Percentiles rank a stretch among this genome's conserved stretches.
Evolutionary conservation across 2,888 invertebrate species (phyloP).

Genomic region (Adelognathus sp.): DNA sequence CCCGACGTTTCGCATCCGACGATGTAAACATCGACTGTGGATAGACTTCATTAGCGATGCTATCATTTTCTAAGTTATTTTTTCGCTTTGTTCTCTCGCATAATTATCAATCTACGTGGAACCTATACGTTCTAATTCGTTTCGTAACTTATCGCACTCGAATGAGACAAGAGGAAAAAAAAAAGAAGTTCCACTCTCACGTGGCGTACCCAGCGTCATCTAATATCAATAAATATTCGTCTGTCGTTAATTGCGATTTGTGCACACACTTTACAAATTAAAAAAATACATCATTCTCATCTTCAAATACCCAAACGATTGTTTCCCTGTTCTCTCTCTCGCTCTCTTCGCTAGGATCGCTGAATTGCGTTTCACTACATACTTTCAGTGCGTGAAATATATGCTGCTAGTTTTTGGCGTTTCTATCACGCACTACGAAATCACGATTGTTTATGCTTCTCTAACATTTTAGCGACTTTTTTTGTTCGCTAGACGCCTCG

Average conservation of each 20-base stretch:
- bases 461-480: neutral
- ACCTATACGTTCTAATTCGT: conserved; percentile 38
- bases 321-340: neutral
- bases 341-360: conserved; percentile 16
- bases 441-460: neutral
- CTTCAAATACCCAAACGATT: conserved; percentile 37
- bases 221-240: conserved; percentile 52
- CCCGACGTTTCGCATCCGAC: neutral
- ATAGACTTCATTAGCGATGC: neutral
- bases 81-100: neutral
- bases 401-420: conserved; percentile 34
- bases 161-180: conserved; percentile 8
- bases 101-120: neutral
- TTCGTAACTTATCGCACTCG: conserved; percentile 31
- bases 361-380: conserved; percentile 30
- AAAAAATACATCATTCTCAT: conserved; percentile 58
- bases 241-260: conserved; percentile 54
- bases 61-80: neutral
- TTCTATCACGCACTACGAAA: neutral
- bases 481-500: neutral
- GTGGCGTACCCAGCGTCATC: conserved; percentile 22
- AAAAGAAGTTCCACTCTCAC: conserved; percentile 20
- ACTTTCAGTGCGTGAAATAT: conserved; percentile 53
- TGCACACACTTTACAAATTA: conserved; percentile 59
- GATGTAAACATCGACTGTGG: conserved; percentile 13